Evolutionary conservation across 92 coral and sea anemone species (phyloP), one percentile per base, ranked within the genome.

Genomic region (Heteractis magnifica): DNA sequence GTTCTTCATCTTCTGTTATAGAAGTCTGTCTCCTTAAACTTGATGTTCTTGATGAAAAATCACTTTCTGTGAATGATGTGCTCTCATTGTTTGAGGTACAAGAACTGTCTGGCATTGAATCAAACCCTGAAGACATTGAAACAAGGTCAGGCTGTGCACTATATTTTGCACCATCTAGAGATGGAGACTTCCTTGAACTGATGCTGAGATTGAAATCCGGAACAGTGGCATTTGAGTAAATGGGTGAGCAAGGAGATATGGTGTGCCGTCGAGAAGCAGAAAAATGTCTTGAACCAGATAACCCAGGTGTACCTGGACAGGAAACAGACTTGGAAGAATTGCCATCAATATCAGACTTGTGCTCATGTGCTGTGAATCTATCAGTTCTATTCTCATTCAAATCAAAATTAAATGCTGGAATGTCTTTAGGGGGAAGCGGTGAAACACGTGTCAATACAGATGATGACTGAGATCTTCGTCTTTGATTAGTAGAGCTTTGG

Each of bases 281-380:
- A 14, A 51, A 3, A 26, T 70, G 71, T 52, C 71, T 65, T 10
- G 18, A 41, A 8, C 19, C 70, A 15, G 78, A 64, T 65, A 26
- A 53, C 7, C 85, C 85, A 9, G 85, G 82, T 44, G 88, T 74
- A 1, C 88, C 83, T 6, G 88, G 88, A 78, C 88, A 85, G 8
- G 88, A 85, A 7, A 64, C 3, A 7, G 87, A 84, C 21, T 62
- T 16, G 41, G 59, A 52, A 75, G 55, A n/a, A 13, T 18, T 75
- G 9, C 21, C 23, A 49, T 49, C 56, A 9, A 56, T 34, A 44
- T 10, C 78, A 75, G 78, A 75, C 12, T 75, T 75, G 23, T 10
- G 1, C 19, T 62, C 21, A 3, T 16, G 18, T n/a, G 70, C 19
- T 62, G 26, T n/a, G 20, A 62, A 62, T 62, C 44, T 34, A 8